Evolutionary conservation across 2,888 invertebrate genomes (phyloP), one percentile per base, ranked within the genome.

Genomic region (Perizoma affinitatum): DNA sequence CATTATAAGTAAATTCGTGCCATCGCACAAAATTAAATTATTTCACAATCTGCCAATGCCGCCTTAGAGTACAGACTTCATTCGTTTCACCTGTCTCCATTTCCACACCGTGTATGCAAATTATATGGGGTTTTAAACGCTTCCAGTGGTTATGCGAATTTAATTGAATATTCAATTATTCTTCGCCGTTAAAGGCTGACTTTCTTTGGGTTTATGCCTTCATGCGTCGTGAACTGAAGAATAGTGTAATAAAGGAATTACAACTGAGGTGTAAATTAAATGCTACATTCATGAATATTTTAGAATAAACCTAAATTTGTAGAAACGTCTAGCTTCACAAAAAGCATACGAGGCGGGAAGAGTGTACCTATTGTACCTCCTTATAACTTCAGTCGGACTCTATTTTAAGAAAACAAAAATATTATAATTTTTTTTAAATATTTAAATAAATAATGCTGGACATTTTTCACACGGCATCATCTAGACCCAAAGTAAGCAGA

Each of bases 121-220:
- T 61, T 56, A 56, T 49, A 67, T 54, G 64, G 61, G 55, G 35
- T 60, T 65, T 67, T 65, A 66, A 68, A 63, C 64, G 66, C 62
- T 67, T 53, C 59, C 58, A 65, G 50, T 58, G 51, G 59, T 64
- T 62, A 66, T 63, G 64, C 52, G 64, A 60, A 38, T 79, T 72
- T 77, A 76, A 83, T 83, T 83, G 78, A 83, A 83, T 84, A 87
- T 87, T 82, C 84, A 83, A 84, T 83, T 82, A 81, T 81, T 73
- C 58, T 49, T 66, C 71, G 69, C 63, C 46, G 58, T 68, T 58
- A 59, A 56, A 44, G 52, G 51, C 58, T 57, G 66, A 65, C 55
- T 67, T 75, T 75, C 63, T 68, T 67, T 67, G 63, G 64, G 63
- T 67, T 67, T 62, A 62, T 62, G 63, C 63, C 49, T 57, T 55